phyloP scores from a whole-genome alignment of 2,113 vertebrate species.

The Myotis brandtii region DNA sequence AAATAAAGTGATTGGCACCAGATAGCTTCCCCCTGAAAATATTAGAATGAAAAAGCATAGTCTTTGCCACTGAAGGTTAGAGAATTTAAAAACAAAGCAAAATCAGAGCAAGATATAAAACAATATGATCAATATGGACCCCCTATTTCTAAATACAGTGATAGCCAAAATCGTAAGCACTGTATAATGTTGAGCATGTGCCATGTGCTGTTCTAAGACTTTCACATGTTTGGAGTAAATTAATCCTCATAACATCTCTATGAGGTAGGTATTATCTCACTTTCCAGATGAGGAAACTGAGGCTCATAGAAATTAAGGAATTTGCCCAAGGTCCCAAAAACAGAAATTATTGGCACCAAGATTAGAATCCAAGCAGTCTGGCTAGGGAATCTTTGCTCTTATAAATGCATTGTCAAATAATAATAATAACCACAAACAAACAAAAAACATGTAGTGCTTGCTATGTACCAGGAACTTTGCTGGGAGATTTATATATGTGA shows the following conservation, averaged over 20 bases:
- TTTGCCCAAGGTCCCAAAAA: background rate
- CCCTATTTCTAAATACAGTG: background rate
- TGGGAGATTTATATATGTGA: background rate
- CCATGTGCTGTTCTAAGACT: background rate
- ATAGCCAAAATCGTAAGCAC: background rate
- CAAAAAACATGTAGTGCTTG: background rate
- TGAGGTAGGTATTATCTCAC: background rate
- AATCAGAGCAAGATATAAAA: background rate
- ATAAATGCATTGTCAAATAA: background rate
- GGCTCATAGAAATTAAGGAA: slow-evolving; percentile 11
- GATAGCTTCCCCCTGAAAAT: slow-evolving; percentile 13
- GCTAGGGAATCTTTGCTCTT: background rate
- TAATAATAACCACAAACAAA: background rate
- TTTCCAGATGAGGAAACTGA: slow-evolving; percentile 14
- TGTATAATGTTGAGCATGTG: background rate
- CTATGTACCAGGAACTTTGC: background rate
- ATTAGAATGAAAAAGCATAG: slow-evolving; percentile 48
- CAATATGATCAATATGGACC: background rate
- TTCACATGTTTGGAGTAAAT: background rate
- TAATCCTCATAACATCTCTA: background rate
- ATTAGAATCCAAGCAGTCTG: background rate
- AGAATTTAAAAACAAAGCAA: slow-evolving; percentile 15
- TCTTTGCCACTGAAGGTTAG: slow-evolving; percentile 16
- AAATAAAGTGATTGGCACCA: background rate
- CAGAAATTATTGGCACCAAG: background rate